Evolutionary conservation across 2,113 vertebrate species (phyloP), one percentile per base, ranked within the genome.

Genomic region (Sakesphorus luctuosus): DNA sequence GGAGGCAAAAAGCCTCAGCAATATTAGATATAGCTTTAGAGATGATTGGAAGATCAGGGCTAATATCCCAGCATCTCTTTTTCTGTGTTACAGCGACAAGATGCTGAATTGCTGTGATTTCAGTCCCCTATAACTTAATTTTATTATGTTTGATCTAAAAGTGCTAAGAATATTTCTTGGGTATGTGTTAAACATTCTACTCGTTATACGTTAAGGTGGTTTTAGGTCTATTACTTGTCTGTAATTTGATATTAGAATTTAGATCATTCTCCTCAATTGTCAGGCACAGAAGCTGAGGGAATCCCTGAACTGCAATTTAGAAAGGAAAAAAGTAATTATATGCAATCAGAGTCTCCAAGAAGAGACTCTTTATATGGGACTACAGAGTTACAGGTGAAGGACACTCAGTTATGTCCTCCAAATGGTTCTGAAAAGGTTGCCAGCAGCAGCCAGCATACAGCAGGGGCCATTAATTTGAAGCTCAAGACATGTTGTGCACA

Each of bases 71-170:
- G n/a, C 77, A 53, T 81, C 38, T 83, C 56, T 59, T 71, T 20
- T 62, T 91, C 81, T 92, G 23, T 63, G 38, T 33, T 92, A 61
- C 56, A 74, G 74, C 52, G 68, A 80, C 59, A 74, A 84, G 76
- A 86, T 69, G 29, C 65, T 71, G 68, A 94, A 81, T 95, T 81
- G 84, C 53, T 83, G 19, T 61, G 49, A 88, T 90, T 95, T 92
- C 67, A 93, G 56, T n/a, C 50, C 56, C 35, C 91, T 36, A 46
- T 68, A 78, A 62, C 87, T 87, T 91, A 76, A 71, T 81, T 90
- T 93, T 89, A 81, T 92, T 90, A 69, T 31, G 36, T 74, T 77
- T 89, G 44, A 87, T 82, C 23, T 84, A 90, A 81, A 50, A 47
- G 25, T 52, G 29, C 43, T 89, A 77, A 55, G 47, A 43, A 31